Base-by-base conservation (phyloP, 1,140 invertebrate species). In the Mactra quadrangularis region DNA sequence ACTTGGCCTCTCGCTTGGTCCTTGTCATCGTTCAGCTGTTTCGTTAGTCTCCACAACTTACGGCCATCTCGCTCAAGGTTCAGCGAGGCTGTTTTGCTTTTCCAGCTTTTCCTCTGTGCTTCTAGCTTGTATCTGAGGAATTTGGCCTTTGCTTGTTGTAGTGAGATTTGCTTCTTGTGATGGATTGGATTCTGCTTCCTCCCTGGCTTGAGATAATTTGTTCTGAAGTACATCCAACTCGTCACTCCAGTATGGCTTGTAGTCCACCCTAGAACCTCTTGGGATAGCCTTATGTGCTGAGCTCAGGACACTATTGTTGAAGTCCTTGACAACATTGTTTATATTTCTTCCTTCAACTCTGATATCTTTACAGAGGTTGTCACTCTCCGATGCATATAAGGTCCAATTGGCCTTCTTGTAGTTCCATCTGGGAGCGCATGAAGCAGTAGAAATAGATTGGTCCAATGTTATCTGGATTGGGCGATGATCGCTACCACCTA, bases 401-500 rank as follows among this genome's bases (percentile, higher is more conserved):
- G 6, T 19, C 57, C 29, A 60, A 1, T 60, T n/a, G 19, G 57
- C 57, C 19, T 60, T 60, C 57, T 77, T 77, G 59, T 50, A 77
- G 41, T 77, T 77, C 74, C 57, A 62, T 45, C 59, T 62, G 15
- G 59, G 38, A 7, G 29, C 31, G 29, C 17, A 15, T 1, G 31
- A n/a, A 15, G 22, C 25, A 45, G 27, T 29, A 35, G n/a, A 19
- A 15, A 31, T 7, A 50, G 3, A 45, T 38, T 45, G 15, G 25
- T 62, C 27, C 31, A 77, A 31, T 6, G 55, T 77, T 22, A 77
- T 53, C 3, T 45, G 38, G 22, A 64, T 38, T 31, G 60, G 52
- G 22, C 52, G 52, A 41, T 79, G 47, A 33, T 79, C 60, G 29
- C 60, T 79, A 27, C 76, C 64, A 35, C 62, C 62, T n/a, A 70